These are phyloP conservation scores for Digitonthophagus gazella DNA, from an alignment of 2,888 invertebrate genomes.

Conservation along the genomic window DNA sequence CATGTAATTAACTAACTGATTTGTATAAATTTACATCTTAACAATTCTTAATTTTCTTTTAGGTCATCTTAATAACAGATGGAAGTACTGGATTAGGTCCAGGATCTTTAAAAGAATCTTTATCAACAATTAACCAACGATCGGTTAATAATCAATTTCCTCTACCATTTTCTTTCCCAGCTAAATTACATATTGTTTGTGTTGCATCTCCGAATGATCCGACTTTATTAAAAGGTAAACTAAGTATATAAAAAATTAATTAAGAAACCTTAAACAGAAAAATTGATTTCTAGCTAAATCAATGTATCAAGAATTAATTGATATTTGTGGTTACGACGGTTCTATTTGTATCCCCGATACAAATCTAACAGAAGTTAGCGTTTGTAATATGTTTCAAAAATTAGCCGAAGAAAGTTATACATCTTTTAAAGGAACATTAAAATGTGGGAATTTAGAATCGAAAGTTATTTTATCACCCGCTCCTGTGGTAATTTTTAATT, in stretches of 20 bases:
- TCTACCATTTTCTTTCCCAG: constrained; percentile 76
- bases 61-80: constrained; percentile 73
- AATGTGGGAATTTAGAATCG: constrained; percentile 74
- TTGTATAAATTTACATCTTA: constrained; percentile 9
- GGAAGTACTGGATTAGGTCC: constrained; percentile 69
- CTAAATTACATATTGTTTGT: constrained; percentile 75
- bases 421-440: constrained; percentile 68
- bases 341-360: constrained; percentile 60
- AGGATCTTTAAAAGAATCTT: constrained; percentile 61
- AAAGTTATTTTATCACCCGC: constrained; percentile 72
- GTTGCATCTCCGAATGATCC: constrained; percentile 65
- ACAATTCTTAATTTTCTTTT: constrained; percentile 34
- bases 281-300: constrained; percentile 59
- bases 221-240: constrained; percentile 51
- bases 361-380: constrained; percentile 44
- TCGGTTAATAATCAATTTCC: constrained; percentile 59
- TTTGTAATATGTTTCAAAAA: constrained; percentile 61
- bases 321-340: constrained; percentile 70
- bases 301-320: constrained; percentile 77
- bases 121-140: constrained; percentile 53
- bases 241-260: no score
- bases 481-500: constrained; percentile 56
- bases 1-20: constrained; percentile 57
- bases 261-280: no score
- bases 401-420: constrained; percentile 72